A percentile compares a stretch with the other conserved stretches of the same genome.
Conservation (phyloP, 2,888 invertebrate genomes). For the Laothoe populi region DNA sequence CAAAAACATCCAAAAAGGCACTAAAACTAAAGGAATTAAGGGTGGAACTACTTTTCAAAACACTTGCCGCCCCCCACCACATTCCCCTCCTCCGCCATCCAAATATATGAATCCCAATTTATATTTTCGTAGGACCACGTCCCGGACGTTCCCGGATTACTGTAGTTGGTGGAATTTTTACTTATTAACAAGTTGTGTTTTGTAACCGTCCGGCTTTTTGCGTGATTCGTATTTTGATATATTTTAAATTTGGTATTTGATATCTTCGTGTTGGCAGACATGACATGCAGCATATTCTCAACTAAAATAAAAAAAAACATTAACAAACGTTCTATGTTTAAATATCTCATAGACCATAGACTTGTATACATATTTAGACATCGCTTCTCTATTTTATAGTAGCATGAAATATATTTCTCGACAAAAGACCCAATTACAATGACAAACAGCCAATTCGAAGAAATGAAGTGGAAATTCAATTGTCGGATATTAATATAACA, state of each 20-base stretch:
- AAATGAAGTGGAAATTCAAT: conserved; percentile 43
- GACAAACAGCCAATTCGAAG: conserved; percentile 7
- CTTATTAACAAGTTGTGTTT: conserved; percentile 23
- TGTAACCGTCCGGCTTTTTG: conserved; percentile 6
- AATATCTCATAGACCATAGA: too few relatives aligned
- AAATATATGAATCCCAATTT: conserved; percentile 83
- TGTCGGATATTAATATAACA: conserved; percentile 46
- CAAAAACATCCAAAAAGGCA: conserved; percentile 83
- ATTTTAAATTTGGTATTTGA: conserved; percentile 8
- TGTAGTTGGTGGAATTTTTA: conserved; percentile 24
- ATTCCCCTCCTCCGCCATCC: conserved; percentile 46
- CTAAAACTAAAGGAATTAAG: conserved; percentile 84
- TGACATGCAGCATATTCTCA: too few relatives aligned
- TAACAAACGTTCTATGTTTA: too few relatives aligned
- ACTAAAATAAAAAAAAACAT: too few relatives aligned
- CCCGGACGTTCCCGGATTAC: conserved; percentile 23
- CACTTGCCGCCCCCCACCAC: conserved; percentile 66
- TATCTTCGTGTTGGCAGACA: background rate
- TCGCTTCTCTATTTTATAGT: too few relatives aligned
- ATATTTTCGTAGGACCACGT: conserved; percentile 64
- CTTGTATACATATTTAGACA: background rate
- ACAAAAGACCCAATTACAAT: conserved; percentile 8
- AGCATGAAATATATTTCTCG: background rate
- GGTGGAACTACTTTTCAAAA: conserved; percentile 82
- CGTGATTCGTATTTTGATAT: background rate